These are phyloP conservation scores for Eurypyga helias DNA, from an alignment of 2,113 vertebrate genomes.

Conservation along the genomic window DNA sequence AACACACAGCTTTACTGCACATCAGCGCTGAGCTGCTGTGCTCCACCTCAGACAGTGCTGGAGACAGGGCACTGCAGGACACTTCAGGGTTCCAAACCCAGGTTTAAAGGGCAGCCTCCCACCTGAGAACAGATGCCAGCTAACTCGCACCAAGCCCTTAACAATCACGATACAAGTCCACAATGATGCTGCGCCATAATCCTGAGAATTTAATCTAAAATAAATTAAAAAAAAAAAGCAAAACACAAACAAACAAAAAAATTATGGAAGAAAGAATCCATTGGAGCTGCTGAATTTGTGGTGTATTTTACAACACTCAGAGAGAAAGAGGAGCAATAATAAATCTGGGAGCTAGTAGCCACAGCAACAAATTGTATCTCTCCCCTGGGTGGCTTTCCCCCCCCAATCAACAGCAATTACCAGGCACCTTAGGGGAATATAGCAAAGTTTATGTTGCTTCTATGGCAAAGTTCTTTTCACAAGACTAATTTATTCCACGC, in stretches of 20 bases:
- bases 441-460: conserved; percentile 35
- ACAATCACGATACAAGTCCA: neutral
- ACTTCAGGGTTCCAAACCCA: neutral
- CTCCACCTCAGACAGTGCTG: neutral
- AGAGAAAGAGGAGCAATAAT: conserved; percentile 38
- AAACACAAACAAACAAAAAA: too few species aligned
- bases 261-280: too few species aligned
- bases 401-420: conserved; percentile 60
- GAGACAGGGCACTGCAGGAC: neutral
- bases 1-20: neutral
- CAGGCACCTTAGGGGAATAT: conserved; percentile 34
- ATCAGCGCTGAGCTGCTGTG: neutral
- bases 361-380: conserved; percentile 71
- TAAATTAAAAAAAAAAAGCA: neutral
- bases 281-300: neutral
- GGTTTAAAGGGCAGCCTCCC: neutral
- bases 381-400: conserved; percentile 22
- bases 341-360: conserved; percentile 66
- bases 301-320: conserved; percentile 32
- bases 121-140: neutral
- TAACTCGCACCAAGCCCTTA: neutral
- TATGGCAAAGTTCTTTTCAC: conserved; percentile 21
- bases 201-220: neutral
- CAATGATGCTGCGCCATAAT: neutral
- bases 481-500: conserved; percentile 38